These are phyloP conservation scores for Pleuronectes platessa DNA, from an alignment of 2,113 vertebrate genomes.

Conservation along the genomic window DNA sequence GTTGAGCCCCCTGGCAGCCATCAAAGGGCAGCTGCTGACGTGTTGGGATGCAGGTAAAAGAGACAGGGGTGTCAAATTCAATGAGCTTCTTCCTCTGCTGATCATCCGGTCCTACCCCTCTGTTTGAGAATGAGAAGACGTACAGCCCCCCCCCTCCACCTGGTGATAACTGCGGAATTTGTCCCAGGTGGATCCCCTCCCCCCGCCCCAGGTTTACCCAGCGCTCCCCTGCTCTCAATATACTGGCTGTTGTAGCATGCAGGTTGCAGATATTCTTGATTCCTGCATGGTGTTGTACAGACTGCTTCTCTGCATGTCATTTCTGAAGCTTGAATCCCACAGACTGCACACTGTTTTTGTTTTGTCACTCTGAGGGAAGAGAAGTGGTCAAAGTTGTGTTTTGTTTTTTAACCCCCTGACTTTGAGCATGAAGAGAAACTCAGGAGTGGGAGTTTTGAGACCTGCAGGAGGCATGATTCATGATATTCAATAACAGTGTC, in stretches of 20 bases:
- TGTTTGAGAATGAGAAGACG: constrained; percentile 60
- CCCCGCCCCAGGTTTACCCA: constrained; percentile 25
- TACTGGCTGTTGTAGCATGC: constrained; percentile 84
- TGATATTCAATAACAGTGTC: constrained; percentile 58
- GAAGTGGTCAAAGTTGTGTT: constrained; percentile 29
- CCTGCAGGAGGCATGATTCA: constrained; percentile 67
- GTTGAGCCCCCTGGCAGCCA: constrained; percentile 68
- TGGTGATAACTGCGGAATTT: constrained; percentile 32
- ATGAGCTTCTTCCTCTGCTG: constrained; percentile 60
- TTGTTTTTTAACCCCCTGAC: constrained; percentile 18
- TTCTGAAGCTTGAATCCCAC: constrained; percentile 57
- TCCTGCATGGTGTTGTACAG: constrained; percentile 78
- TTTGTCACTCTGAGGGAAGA: constrained; percentile 44
- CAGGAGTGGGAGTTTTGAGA: constrained; percentile 51
- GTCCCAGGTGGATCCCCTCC: constrained; percentile 29
- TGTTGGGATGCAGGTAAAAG: constrained; percentile 73
- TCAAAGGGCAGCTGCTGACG: constrained; percentile 70
- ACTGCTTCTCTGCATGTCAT: constrained; percentile 81
- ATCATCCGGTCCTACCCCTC: constrained; percentile 38
- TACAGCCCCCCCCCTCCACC: constrained; percentile 24
- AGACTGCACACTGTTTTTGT: constrained; percentile 49
- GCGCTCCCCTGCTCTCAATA: constrained; percentile 82
- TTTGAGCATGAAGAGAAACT: constrained; percentile 72
- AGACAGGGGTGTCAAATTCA: constrained; percentile 76
- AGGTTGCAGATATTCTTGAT: constrained; percentile 76